Base-by-base conservation (phyloP, 2,113 vertebrate genomes). In the Peromyscus polionotus region DNA sequence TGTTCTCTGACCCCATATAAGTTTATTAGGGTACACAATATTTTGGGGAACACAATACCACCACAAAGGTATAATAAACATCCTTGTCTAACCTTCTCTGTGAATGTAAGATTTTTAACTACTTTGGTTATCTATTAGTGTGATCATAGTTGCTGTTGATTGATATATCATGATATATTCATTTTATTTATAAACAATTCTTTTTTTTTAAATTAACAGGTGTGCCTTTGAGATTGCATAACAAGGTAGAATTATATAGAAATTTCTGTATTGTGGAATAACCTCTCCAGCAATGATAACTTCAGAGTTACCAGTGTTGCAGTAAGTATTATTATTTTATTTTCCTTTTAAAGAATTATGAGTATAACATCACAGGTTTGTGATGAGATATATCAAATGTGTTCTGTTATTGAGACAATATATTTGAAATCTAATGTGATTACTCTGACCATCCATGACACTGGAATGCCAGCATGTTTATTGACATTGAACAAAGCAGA, bases 301-400 rank as follows among this genome's bases (percentile, higher is more conserved):
- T 98, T 99, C 99, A 98, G 99, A 99, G 99, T 99, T 99, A 98
- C 99, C 99, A 87, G 99, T 99, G 97, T 98, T 99, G 83, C 99
- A 99, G 99, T 99, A 98, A 99, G 99, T 99, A 98, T 91, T 96
- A 17, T 84, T 88, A 0, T 0, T 92, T 94, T 89, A 7, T 98
- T 95, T 98, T 94, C 73, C 39, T 68, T 63, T 73, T 88, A 91
- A 89, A 63, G 31, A 77, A 70, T 20, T 89, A 73, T 87, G 1
- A 28, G 5, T 77, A 11, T 36, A 63, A 39, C 9, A 67, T 97
- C 11, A 72, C 7, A 91, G 45, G 89, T 13, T 2, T 90, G 76
- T 77, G 61, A 92, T 95, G 88, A 93, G 20, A 63, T 36, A 45
- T 7, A 48, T 76, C 63, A 90, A 22, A 72, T 94, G 57, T 73